Evolutionary conservation across 2,113 vertebrate genomes (phyloP).

Genomic region (Misgurnus mizolepis): DNA sequence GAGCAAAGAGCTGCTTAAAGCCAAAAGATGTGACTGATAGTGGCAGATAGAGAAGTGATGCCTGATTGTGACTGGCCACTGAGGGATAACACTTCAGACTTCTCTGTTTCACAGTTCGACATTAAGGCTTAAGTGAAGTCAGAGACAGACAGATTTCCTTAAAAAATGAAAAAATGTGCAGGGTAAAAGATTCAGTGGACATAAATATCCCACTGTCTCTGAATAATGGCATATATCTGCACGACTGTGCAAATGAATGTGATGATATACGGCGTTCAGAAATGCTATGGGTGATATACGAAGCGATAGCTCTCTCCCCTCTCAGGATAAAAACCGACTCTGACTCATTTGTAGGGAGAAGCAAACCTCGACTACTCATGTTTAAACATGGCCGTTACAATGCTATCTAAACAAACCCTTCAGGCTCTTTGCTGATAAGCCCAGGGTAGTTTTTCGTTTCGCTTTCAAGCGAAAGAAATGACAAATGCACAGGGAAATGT

Average conservation of each 20-base stretch:
- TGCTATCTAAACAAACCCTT: constrained; percentile 56
- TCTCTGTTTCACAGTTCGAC: constrained; percentile 38
- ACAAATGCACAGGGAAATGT: constrained; percentile 39
- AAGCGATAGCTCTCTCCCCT: constrained; percentile 18
- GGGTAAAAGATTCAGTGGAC: not conserved
- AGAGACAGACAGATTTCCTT: constrained; percentile 12
- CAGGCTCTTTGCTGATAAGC: constrained; percentile 49
- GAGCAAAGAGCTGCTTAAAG: constrained; percentile 37
- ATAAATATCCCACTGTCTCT: constrained; percentile 7
- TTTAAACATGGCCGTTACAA: constrained; percentile 53
- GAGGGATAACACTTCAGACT: constrained; percentile 30
- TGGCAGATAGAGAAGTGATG: constrained; percentile 34
- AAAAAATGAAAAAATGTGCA: not conserved
- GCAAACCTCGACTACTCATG: constrained; percentile 45
- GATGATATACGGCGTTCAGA: constrained; percentile 4
- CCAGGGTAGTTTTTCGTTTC: constrained; percentile 24
- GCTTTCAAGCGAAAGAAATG: constrained; percentile 46
- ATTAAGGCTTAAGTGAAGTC: constrained; percentile 22
- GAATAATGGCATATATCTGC: constrained; percentile 1
- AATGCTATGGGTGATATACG: constrained; percentile 44
- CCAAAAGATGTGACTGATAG: constrained; percentile 36
- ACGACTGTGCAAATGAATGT: not conserved
- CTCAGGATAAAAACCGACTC: constrained; percentile 16
- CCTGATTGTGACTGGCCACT: constrained; percentile 29
- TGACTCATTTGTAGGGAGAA: constrained; percentile 51